Evolutionary conservation across 2,888 invertebrate genomes (phyloP), one percentile per base, ranked within the genome.

Genomic region (Plebejus melissa): DNA sequence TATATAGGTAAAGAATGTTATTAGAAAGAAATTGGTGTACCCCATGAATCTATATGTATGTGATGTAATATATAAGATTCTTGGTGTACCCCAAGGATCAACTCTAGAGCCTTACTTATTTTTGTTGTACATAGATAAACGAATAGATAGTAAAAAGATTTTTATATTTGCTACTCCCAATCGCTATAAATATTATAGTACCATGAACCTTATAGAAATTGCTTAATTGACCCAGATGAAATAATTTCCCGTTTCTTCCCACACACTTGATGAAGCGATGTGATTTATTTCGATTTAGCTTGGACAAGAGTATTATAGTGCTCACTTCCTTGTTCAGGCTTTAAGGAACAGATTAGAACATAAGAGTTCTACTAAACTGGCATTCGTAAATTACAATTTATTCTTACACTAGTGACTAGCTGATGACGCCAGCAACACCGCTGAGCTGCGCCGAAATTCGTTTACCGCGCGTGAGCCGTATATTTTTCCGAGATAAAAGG

Each of bases 201-300:
- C 46, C 46, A 41, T 32, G 1, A 32, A 32, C 1, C 22, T 22
- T 41, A 46, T 58, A 7, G 58, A 58, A 54, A 16, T 58, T 5
- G 22, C n/a, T 58, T 60, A 28, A 60, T 60, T 11, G 60, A 60
- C 58, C n/a, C 28, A 28, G 60, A 60, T 60, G 60, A 28, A 36
- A 70, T 70, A 41, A 41, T 70, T 41, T 70, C 70, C 54, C 22
- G 71, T 72, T 28, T 28, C 72, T 32, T 3, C 50, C 72, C 50
- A 54, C 72, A 50, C 54, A 32, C 13, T 50, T 50, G 54, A 72
- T 32, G 54, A 72, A 32, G 13, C 54, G 72, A 32, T 50, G 22
- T 72, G 72, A 54, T 54, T 72, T 72, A 54, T 28, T 72, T 28
- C 72, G 28, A 28, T 50, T 28, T 72, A 50, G 50, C 72, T 13